A percentile compares a stretch with the other conserved stretches of the same genome.
phyloP scores from a whole-genome alignment of 1,140 invertebrate species.

The Penaeus japonicus region DNA sequence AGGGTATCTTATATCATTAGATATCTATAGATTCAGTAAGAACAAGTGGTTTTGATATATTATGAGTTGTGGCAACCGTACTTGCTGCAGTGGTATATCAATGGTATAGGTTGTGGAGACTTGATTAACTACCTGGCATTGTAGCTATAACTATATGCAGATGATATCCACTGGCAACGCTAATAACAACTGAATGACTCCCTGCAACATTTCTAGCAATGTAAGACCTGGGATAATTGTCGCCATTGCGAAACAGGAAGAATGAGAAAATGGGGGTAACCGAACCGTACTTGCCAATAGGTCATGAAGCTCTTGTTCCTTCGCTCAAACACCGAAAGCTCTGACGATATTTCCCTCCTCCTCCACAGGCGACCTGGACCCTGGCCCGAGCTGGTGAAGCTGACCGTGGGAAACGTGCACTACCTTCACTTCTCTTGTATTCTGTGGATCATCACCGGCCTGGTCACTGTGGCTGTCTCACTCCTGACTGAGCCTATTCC shows the following conservation, averaged over 20 bases:
- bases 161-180: neutral
- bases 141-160: neutral
- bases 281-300: too few relatives aligned
- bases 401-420: conserved; percentile 65
- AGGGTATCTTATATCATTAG: neutral
- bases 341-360: neutral
- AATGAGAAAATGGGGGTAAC: too few relatives aligned
- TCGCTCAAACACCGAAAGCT: neutral
- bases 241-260: neutral
- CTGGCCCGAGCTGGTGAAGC: conserved; percentile 63
- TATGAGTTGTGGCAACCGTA: too few relatives aligned
- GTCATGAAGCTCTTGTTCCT: too few relatives aligned
- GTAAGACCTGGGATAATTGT: too few relatives aligned
- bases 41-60: too few relatives aligned
- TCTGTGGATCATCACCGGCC: conserved; percentile 65
- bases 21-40: neutral
- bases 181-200: too few relatives aligned
- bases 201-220: too few relatives aligned
- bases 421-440: conserved; percentile 68
- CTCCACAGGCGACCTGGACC: conserved; percentile 53
- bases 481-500: conserved; percentile 65
- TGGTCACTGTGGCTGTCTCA: conserved; percentile 64
- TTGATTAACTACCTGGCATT: neutral
- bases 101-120: too few relatives aligned
- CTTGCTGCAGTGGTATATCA: too few relatives aligned